Evolutionary conservation across 2,888 invertebrate species (phyloP), one percentile per base, ranked within the genome.

Genomic region (Syritta pipiens): DNA sequence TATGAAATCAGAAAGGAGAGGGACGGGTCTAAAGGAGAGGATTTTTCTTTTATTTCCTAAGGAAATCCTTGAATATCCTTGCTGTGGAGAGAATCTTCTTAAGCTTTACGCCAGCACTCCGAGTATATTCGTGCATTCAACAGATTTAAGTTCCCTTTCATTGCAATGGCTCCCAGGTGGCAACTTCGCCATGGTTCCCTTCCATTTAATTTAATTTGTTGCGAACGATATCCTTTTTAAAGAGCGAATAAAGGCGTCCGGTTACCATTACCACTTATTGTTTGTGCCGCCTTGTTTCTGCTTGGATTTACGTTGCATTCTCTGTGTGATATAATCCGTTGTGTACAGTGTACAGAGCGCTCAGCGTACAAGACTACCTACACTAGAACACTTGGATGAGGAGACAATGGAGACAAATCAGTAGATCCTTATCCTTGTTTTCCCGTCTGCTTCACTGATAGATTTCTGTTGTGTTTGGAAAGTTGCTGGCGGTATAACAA

Each of bases 171-270:
- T 51, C 32, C 7, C 26, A 49, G 51, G 35, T 48, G 30, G 4
- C 1, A 10, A 3, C 6, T 10, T 9, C 7, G 32, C 32, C 44
- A 24, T 28, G 53, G 14, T 57, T 71, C 28, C 28, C 22, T 71
- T 49, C 26, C 28, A 68, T 55, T 65, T 32, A 51, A 51, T 67
- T 74, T 37, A 53, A 74, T 67, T 60, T 46, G 46, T 46, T 40
- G 22, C 28, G 4, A 59, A 42, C 14, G 17, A 46, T 51, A 60
- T 67, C 10, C 37, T 53, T 10, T 72, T 65, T 12, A n/a, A 53
- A 46, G 51, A 53, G 6, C n/a, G 69, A n/a, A 22, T 22, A 37
- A 19, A 53, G 40, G 6, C 32, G 9, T 10, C 20, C 14, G 28
- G 2, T 24, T 14, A 4, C 6, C 14, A 17, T 17, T 53, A 30